Percentiles rank a stretch among this genome's conserved stretches.
Conservation (phyloP, 2,888 invertebrate species). For the Tenodera sinensis region DNA sequence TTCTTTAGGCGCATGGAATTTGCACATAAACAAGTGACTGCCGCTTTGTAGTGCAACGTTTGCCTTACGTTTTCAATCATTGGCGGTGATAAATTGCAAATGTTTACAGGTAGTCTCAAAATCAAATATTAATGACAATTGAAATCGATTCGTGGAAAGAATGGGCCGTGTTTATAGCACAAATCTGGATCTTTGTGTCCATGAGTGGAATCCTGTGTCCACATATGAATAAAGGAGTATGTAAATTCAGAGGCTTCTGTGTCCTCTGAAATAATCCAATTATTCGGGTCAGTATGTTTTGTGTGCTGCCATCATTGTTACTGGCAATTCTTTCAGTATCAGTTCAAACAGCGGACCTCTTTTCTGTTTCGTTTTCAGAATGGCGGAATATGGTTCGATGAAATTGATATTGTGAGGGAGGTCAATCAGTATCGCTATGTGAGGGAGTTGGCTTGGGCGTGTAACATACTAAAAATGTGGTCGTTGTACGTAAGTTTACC, state of each 20-base stretch:
- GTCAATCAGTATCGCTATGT: not conserved
- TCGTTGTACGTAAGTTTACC: too few species aligned
- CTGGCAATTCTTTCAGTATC: not conserved
- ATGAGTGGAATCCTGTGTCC: not conserved
- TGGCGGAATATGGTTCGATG: not conserved
- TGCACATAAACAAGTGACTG: not conserved
- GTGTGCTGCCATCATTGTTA: not conserved
- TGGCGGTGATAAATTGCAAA: not conserved
- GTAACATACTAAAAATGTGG: too few species aligned
- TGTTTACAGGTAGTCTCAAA: not conserved
- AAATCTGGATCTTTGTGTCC: not conserved
- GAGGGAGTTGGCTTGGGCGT: too few species aligned
- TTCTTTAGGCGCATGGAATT: not conserved
- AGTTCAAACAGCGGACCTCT: not conserved
- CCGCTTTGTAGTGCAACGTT: not conserved
- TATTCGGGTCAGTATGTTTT: not conserved
- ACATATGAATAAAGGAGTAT: not conserved
- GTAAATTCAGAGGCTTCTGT: not conserved
- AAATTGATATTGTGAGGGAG: not conserved
- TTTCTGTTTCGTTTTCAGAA: not conserved
- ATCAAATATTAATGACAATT: not conserved
- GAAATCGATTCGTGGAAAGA: not conserved
- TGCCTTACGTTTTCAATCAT: not conserved
- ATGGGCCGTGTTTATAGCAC: not conserved
- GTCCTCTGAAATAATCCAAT: not conserved